These are phyloP conservation scores for Neomorphus geoffroyi DNA, from an alignment of 2,797 vertebrate genomes.

Conservation along the genomic window DNA sequence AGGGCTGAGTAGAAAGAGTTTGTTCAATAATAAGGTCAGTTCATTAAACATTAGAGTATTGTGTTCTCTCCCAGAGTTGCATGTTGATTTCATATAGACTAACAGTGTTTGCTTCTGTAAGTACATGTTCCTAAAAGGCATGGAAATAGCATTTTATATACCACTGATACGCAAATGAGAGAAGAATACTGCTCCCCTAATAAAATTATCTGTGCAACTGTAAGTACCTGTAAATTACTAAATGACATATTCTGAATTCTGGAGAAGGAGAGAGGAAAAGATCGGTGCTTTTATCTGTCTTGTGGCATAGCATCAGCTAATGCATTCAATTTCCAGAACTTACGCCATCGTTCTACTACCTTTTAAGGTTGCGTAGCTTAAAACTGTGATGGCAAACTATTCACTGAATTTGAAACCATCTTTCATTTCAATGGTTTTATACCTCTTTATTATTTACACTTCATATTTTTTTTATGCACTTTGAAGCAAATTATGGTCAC, in stretches of 20 bases:
- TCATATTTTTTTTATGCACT: not conserved
- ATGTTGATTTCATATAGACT: not conserved
- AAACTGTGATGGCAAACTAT: not conserved
- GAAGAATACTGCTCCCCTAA: not conserved
- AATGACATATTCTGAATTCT: not conserved
- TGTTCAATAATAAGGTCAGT: constrained; percentile 56
- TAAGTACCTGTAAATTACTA: not conserved
- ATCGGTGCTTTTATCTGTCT: not conserved
- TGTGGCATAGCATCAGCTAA: not conserved
- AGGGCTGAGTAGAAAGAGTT: constrained; percentile 46
- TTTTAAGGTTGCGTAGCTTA: not conserved
- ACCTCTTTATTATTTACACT: not conserved
- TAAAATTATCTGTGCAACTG: not conserved
- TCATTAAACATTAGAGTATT: constrained; percentile 56
- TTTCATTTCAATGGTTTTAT: not conserved
- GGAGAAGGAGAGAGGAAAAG: not conserved
- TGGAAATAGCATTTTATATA: not conserved
- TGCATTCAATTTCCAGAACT: not conserved
- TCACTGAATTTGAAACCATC: not conserved
- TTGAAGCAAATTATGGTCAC: not conserved
- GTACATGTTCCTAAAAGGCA: not conserved
- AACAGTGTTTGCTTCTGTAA: not conserved
- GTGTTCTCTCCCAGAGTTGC: not conserved
- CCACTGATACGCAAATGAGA: not conserved
- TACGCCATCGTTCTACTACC: not conserved